phyloP scores from a whole-genome alignment of 2,888 invertebrate genomes.

The Stenodera caucasica region DNA sequence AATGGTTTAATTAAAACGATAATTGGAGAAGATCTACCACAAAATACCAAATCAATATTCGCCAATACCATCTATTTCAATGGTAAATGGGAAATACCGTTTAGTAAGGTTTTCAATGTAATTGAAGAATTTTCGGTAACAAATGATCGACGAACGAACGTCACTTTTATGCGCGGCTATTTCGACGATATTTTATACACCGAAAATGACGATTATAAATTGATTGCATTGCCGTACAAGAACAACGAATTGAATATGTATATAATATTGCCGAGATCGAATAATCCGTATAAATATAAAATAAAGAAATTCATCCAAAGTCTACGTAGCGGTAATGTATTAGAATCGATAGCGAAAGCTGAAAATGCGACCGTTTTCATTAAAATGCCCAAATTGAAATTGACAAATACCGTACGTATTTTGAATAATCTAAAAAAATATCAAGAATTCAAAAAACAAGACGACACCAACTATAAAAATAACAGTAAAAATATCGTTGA shows the following conservation, averaged over 20 bases:
- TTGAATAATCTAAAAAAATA: conserved; percentile 47
- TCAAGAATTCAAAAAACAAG: conserved; percentile 32
- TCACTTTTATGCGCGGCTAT: conserved; percentile 46
- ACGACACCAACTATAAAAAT: not conserved
- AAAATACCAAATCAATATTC: conserved; percentile 50
- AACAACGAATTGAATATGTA: conserved; percentile 55
- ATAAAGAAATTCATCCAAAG: conserved; percentile 42
- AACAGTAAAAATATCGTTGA: conserved; percentile 28
- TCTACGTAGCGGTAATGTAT: conserved; percentile 39
- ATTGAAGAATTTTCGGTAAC: conserved; percentile 42
- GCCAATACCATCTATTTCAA: conserved; percentile 56
- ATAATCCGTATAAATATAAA: conserved; percentile 42
- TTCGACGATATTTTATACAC: conserved; percentile 48
- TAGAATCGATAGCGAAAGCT: conserved; percentile 37
- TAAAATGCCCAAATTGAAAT: conserved; percentile 48
- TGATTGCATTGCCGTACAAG: conserved; percentile 56
- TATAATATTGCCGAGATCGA: conserved; percentile 53
- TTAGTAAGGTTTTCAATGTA: conserved; percentile 49
- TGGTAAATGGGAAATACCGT: conserved; percentile 56
- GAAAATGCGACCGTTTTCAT: conserved; percentile 40
- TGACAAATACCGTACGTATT: conserved; percentile 45
- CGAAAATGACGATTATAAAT: conserved; percentile 49
- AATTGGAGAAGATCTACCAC: conserved; percentile 45
- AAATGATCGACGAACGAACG: conserved; percentile 34
- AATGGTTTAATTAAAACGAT: conserved; percentile 52